Conservation (phyloP, 2,888 invertebrate genomes). For the Xestia c-nigrum region DNA sequence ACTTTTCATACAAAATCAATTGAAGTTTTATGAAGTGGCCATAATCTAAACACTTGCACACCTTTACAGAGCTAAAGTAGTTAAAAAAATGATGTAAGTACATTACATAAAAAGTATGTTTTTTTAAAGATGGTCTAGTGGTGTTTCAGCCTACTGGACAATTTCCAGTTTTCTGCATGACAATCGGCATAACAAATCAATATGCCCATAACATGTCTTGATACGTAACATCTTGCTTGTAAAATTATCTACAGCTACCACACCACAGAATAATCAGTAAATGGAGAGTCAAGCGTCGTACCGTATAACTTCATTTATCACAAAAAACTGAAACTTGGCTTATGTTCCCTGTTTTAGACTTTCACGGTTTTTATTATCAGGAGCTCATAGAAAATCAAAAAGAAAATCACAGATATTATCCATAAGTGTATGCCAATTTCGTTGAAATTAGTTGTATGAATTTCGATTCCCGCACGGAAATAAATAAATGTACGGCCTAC, state of each 20-base stretch:
- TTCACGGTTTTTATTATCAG: no score
- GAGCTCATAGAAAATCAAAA: no score
- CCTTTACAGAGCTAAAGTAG: not conserved
- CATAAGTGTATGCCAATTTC: not conserved
- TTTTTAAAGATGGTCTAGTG: not conserved
- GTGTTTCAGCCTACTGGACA: slow-evolving; percentile 14
- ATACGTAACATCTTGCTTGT: slow-evolving; percentile 39
- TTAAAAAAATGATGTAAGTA: slow-evolving; percentile 1
- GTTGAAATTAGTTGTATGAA: not conserved
- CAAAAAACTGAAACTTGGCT: no score
- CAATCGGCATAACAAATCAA: slow-evolving; percentile 35
- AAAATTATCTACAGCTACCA: slow-evolving; percentile 14
- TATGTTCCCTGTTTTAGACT: no score
- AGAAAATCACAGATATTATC: no score
- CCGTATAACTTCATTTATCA: no score
- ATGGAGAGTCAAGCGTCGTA: slow-evolving; percentile 1
- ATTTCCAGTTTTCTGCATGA: slow-evolving; percentile 39
- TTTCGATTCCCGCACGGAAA: not conserved
- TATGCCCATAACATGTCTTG: slow-evolving; percentile 39
- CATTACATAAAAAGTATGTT: not conserved
- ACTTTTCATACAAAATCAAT: not conserved
- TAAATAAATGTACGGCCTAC: no score
- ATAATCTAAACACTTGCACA: not conserved
- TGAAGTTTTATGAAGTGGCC: not conserved
- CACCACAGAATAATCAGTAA: slow-evolving; percentile 18